Base-by-base conservation (phyloP, 2,888 invertebrate species). In the Ditula angustiorana region DNA sequence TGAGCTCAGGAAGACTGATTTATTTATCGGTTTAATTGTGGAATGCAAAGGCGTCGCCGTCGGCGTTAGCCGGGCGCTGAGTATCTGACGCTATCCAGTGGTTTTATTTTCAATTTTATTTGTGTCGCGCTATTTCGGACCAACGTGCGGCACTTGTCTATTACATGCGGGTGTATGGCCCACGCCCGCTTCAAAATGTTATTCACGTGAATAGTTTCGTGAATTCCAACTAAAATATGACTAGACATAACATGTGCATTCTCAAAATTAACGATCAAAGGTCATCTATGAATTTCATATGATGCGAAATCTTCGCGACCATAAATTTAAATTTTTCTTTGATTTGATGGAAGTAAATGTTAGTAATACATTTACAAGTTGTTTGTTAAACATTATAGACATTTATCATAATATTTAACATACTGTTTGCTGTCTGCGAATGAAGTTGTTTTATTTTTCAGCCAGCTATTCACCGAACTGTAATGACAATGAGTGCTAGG, bases 41-140 rank as follows among this genome's bases (percentile, higher is more conserved):
- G 78, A 80, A 77, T 78, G 80, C 78, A 78, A 74, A 76, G 73
- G 76, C 80, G 77, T 74, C 77, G 77, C 78, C 81, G 73, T 75
- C 80, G 77, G 73, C 77, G 77, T 78, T 81, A 77, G 72, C 77
- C 79, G 81, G 81, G 75, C 82, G 79, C 80, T 70, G 80, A 84
- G 88, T 87, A 88, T 90, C 88, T 88, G 83, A 87, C 86, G 90
- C 85, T 84, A 87, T 89, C 83, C 85, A 86, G 83, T 85, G 78
- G 88, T 88, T 91, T 92, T 92, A 91, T 92, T 92, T 91, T 89
- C 79, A 83, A 89, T 90, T 92, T 92, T 92, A 92, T 92, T 92
- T 90, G 88, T 90, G 92, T 91, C 91, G 91, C 81, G 89, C 92
- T 92, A 92, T 92, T 92, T 92, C 76, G 75, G 91, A 89, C 79